Percentiles rank a stretch among this genome's conserved stretches.
Conservation (phyloP, 1,140 invertebrate species). For the Apis mellifera region DNA sequence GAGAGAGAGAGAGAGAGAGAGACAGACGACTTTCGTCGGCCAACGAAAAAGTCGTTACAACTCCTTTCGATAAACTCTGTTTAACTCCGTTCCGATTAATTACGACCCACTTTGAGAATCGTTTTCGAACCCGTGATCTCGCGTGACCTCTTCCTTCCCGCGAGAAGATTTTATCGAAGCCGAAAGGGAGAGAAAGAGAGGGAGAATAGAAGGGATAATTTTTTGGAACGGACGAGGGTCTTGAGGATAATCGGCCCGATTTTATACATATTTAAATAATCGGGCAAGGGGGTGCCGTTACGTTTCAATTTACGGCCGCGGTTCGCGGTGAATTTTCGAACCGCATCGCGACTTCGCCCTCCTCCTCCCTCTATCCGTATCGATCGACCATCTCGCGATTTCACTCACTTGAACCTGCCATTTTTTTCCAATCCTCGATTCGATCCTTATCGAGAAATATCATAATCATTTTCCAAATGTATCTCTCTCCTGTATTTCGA, state of each 20-base stretch:
- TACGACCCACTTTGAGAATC: slow-evolving; percentile 43
- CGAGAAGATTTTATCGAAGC: background rate
- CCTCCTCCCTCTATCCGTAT: background rate
- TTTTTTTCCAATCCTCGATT: no score
- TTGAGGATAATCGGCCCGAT: slow-evolving; percentile 6
- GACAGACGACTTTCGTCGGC: slow-evolving; percentile 67
- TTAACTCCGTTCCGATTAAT: slow-evolving; percentile 70
- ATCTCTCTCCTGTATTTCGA: no score
- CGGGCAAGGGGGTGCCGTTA: slow-evolving; percentile 61
- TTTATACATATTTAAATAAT: slow-evolving; percentile 72
- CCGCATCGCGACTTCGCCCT: slow-evolving; percentile 2
- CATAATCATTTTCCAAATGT: no score
- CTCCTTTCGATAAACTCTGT: slow-evolving; percentile 11
- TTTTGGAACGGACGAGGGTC: no score
- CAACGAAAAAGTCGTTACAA: slow-evolving; percentile 78
- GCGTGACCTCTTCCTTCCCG: background rate
- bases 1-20: slow-evolving; percentile 66
- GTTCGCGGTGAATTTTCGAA: slow-evolving; percentile 67
- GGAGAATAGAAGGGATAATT: background rate
- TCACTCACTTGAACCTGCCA: background rate
- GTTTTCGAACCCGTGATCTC: slow-evolving; percentile 60
- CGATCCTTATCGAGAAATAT: no score
- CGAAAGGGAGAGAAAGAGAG: accelerated
- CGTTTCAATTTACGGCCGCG: slow-evolving; percentile 70
- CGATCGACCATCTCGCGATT: slow-evolving; percentile 3